phyloP scores from a whole-genome alignment of 2,797 vertebrate species.

The Pogonophryne albipinna region DNA sequence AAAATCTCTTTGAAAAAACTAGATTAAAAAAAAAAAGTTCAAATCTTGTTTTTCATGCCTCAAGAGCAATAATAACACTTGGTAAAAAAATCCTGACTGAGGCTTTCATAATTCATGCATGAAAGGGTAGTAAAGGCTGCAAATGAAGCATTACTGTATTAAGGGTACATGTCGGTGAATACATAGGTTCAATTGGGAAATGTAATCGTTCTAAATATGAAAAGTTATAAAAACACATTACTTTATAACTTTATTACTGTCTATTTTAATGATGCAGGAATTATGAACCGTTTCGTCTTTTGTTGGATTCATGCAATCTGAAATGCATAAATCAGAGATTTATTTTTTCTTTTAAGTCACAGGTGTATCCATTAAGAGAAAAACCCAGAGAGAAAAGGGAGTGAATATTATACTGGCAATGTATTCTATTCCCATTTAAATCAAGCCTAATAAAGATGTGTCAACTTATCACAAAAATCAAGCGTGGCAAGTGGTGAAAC shows the following conservation, averaged over 20 bases:
- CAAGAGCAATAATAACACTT: too few relatives aligned
- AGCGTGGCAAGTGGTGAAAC: neutral
- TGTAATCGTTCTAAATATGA: slow-evolving; percentile 24
- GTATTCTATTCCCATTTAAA: neutral
- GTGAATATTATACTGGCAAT: neutral
- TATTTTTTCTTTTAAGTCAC: neutral
- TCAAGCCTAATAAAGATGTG: neutral
- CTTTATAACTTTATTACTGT: slow-evolving; percentile 24
- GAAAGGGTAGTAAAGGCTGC: too few relatives aligned
- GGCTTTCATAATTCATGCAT: too few relatives aligned
- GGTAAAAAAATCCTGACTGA: too few relatives aligned
- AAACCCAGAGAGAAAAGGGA: slow-evolving; percentile 8
- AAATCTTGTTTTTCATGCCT: too few relatives aligned
- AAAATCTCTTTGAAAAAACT: too few relatives aligned
- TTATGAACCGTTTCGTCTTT: slow-evolving; percentile 7
- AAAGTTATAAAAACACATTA: slow-evolving; percentile 27
- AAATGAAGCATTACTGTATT: neutral
- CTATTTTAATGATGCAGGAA: slow-evolving; percentile 24
- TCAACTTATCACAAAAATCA: neutral
- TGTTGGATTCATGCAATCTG: slow-evolving; percentile 7
- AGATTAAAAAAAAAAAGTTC: too few relatives aligned
- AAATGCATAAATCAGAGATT: neutral
- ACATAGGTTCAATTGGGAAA: slow-evolving; percentile 25
- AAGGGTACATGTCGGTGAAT: slow-evolving; percentile 33
- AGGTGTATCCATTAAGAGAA: neutral